These are phyloP conservation scores for Asobara japonica DNA, from an alignment of 1,140 invertebrate species.

Conservation along the genomic window DNA sequence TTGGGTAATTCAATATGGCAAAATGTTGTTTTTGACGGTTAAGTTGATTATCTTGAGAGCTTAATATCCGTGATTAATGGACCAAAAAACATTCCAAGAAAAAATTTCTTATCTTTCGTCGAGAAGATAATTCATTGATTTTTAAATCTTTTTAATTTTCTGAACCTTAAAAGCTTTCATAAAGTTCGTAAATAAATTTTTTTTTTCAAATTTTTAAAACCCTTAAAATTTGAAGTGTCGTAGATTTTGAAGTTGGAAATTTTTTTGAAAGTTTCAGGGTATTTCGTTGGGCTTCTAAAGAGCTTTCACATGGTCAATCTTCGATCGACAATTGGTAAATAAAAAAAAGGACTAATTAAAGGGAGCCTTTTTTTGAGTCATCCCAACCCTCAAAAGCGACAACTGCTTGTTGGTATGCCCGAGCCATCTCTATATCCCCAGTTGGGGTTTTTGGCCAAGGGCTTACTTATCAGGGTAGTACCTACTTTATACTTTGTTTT, in stretches of 20 bases:
- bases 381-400: not conserved
- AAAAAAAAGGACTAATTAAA: not conserved
- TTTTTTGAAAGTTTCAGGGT: no score
- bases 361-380: not conserved
- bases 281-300: no score
- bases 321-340: no score
- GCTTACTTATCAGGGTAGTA: constrained; percentile 14
- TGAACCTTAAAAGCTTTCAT: no score
- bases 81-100: not conserved
- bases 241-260: no score
- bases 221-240: no score
- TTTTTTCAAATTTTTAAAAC: no score
- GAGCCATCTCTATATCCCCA: not conserved
- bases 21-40: not conserved
- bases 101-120: no score
- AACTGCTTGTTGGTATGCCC: constrained; percentile 9
- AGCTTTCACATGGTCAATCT: no score
- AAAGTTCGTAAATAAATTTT: no score
- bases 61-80: not conserved
- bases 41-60: constrained; percentile 10
- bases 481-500: constrained; percentile 66
- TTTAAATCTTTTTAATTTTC: no score
- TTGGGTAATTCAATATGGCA: not conserved
- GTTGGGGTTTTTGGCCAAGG: constrained; percentile 5
- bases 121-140: no score